phyloP scores from a whole-genome alignment of 2,113 vertebrate species.

The Centrocercus urophasianus region DNA sequence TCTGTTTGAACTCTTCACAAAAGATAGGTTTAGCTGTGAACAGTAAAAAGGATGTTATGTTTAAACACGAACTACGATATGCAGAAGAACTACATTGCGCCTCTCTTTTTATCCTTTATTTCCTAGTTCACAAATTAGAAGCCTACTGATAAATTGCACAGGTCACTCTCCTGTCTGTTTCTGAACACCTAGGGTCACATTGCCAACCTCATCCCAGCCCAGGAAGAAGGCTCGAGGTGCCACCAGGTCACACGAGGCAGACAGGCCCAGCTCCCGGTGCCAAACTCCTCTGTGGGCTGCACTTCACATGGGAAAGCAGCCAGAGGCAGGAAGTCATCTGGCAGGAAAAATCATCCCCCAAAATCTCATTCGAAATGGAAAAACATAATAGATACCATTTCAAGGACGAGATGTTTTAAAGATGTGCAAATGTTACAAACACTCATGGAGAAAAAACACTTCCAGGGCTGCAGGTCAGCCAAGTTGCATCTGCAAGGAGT shows the following conservation, averaged over 20 bases:
- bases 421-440: background rate
- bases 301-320: background rate
- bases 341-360: background rate
- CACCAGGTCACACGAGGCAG: background rate
- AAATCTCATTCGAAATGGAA: background rate
- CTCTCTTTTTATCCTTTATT: constrained; percentile 65
- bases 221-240: background rate
- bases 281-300: fast-evolving
- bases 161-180: background rate
- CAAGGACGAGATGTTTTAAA: background rate
- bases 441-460: background rate
- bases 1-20: background rate
- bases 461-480: background rate
- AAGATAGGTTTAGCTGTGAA: background rate
- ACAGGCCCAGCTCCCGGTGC: fast-evolving
- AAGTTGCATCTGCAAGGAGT: background rate
- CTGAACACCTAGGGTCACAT: background rate
- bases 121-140: constrained; percentile 58
- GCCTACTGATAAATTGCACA: constrained; percentile 29
- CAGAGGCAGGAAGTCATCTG: fast-evolving
- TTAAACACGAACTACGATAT: background rate
- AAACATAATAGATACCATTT: background rate
- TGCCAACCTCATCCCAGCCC: background rate
- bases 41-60: background rate
- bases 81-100: background rate